phyloP scores from a whole-genome alignment of 2,797 vertebrate genomes.

The Rhinatrema bivittatum region DNA sequence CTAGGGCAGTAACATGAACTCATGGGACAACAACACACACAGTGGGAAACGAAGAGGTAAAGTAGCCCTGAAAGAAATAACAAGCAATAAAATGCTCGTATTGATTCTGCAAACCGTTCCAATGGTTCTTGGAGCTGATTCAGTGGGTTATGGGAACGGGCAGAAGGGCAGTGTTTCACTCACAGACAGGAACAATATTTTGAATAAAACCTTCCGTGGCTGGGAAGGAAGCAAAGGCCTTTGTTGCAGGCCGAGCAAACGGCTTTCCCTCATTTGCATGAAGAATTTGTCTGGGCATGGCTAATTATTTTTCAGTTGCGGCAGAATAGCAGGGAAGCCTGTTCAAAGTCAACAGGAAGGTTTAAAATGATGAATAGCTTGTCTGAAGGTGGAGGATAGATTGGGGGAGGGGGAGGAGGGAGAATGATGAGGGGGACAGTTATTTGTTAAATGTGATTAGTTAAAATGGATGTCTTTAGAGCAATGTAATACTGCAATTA shows the following conservation, averaged over 20 bases:
- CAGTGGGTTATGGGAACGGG: slow-evolving; percentile 21
- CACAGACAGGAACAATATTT: slow-evolving; percentile 19
- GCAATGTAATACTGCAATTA: too few relatives aligned
- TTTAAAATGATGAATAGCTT: too few relatives aligned
- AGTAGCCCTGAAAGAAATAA: slow-evolving; percentile 1
- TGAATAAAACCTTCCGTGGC: not conserved
- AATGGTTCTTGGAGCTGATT: slow-evolving; percentile 11
- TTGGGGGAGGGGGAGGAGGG: too few relatives aligned
- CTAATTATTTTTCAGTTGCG: slow-evolving; percentile 6
- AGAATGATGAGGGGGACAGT: too few relatives aligned
- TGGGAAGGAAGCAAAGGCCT: not conserved
- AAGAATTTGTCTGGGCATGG: not conserved
- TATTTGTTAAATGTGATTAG: too few relatives aligned
- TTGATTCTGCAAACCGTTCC: slow-evolving; percentile 2
- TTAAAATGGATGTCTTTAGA: too few relatives aligned
- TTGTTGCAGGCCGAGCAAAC: slow-evolving; percentile 2
- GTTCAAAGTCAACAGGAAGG: too few relatives aligned
- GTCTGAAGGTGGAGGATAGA: too few relatives aligned
- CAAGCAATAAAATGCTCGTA: slow-evolving; percentile 8
- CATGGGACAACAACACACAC: not conserved
- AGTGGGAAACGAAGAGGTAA: slow-evolving; percentile 17
- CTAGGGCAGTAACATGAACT: not conserved
- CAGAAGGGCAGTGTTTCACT: slow-evolving; percentile 12
- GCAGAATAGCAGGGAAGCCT: too few relatives aligned
- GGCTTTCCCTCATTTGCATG: slow-evolving; percentile 2